These are phyloP conservation scores for Polyommatus iphigenia DNA, from an alignment of 2,888 invertebrate species.

Conservation along the genomic window DNA sequence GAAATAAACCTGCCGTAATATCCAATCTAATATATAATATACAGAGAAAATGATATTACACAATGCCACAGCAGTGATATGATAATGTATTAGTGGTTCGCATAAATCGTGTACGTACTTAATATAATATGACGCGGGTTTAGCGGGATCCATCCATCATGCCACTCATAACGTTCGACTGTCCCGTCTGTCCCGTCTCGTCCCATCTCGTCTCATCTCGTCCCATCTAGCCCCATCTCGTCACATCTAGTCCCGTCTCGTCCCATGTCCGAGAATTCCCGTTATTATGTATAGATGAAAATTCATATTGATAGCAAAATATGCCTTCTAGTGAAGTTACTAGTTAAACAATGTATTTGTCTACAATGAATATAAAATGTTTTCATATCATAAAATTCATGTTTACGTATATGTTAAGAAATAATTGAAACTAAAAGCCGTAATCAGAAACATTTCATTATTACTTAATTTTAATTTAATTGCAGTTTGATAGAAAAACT, in stretches of 20 bases:
- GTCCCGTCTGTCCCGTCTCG: conserved; percentile 55
- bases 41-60: not conserved
- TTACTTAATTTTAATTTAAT: too few species aligned
- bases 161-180: conserved; percentile 68
- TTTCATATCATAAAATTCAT: too few species aligned
- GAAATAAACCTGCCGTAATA: not conserved
- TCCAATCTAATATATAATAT: not conserved
- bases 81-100: conserved; percentile 31
- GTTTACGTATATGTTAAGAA: too few species aligned
- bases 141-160: conserved; percentile 67
- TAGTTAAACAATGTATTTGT: too few species aligned
- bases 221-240: not conserved
- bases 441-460: too few species aligned
- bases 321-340: not conserved
- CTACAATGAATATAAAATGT: too few species aligned
- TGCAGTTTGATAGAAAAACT: too few species aligned
- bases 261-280: not conserved
- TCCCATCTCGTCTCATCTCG: too few species aligned
- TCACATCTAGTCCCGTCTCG: not conserved
- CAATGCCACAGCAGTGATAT: conserved; percentile 6
- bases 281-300: not conserved
- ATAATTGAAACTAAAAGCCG: too few species aligned
- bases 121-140: conserved; percentile 45
- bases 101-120: conserved; percentile 44
- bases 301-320: not conserved